phyloP scores from a whole-genome alignment of 2,888 invertebrate genomes.

The Junonia oenone region DNA sequence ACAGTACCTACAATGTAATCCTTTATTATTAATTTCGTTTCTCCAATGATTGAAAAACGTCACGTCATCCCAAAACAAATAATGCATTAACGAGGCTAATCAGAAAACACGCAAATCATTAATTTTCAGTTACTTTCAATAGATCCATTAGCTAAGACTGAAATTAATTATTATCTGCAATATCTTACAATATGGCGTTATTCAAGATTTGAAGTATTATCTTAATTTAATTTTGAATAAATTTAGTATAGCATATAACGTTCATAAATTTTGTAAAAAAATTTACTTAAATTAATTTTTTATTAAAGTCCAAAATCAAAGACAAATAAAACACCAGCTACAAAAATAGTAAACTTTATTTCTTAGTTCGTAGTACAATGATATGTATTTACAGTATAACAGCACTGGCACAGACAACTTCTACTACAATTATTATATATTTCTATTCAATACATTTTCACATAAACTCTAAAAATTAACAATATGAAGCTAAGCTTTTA shows the following conservation, averaged over 20 bases:
- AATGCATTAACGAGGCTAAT: not conserved
- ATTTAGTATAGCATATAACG: too few species aligned
- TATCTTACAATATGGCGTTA: too few species aligned
- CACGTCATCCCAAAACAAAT: not conserved
- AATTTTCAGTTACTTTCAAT: not conserved
- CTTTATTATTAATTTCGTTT: not conserved
- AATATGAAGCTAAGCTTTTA: not conserved
- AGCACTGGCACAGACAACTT: not conserved
- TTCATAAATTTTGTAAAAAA: too few species aligned
- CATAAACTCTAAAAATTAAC: not conserved
- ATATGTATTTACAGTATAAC: conserved; percentile 21
- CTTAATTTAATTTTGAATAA: too few species aligned
- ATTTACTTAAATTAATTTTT: too few species aligned
- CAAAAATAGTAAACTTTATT: conserved; percentile 29
- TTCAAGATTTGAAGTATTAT: too few species aligned
- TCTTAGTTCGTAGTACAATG: conserved; percentile 12
- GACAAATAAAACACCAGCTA: conserved; percentile 20
- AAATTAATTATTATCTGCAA: not conserved
- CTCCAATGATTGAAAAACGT: not conserved
- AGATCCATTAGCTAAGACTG: conserved; percentile 11
- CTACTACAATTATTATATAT: not conserved
- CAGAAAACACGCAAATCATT: conserved; percentile 1
- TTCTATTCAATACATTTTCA: not conserved
- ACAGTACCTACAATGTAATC: too few species aligned
- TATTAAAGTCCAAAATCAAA: too few species aligned